A percentile compares a stretch with the other conserved stretches of the same genome.
Conservation (phyloP, 2,888 invertebrate genomes). For the Andrena chrysosceles region DNA sequence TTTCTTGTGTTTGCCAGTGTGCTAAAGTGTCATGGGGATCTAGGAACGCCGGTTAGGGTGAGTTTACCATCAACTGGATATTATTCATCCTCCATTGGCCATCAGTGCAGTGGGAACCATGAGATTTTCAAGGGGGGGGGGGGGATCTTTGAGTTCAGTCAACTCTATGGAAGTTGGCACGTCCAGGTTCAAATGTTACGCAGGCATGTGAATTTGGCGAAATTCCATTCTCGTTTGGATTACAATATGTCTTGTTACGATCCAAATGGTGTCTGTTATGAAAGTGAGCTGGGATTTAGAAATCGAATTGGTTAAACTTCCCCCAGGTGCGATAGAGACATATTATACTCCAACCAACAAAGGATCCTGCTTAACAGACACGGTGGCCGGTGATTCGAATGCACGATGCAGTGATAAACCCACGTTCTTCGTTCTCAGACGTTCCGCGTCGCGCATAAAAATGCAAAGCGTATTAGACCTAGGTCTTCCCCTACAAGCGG, state of each 20-base stretch:
- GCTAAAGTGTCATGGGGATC: slow-evolving; percentile 77
- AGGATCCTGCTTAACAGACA: slow-evolving; percentile 47
- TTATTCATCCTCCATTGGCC: not conserved
- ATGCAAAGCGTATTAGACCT: slow-evolving; percentile 24
- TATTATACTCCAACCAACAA: slow-evolving; percentile 49
- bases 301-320: slow-evolving; percentile 35
- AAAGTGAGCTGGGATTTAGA: slow-evolving; percentile 23
- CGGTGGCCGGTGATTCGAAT: slow-evolving; percentile 76
- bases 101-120: not conserved
- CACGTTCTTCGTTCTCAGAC: slow-evolving; percentile 39
- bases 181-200: too few relatives aligned
- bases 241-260: not conserved
- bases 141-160: not conserved
- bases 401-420: slow-evolving; percentile 63
- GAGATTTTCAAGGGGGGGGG: not conserved
- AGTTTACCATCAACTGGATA: slow-evolving; percentile 47
- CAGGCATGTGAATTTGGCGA: too few relatives aligned
- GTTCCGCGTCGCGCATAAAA: slow-evolving; percentile 27
- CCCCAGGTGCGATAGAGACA: slow-evolving; percentile 18
- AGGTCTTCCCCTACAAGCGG: not conserved
- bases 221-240: too few relatives aligned
- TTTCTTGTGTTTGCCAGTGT: slow-evolving; percentile 67
- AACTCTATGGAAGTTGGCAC: too few relatives aligned
- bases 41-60: slow-evolving; percentile 72
- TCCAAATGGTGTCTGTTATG: not conserved